These are phyloP conservation scores for Formicarius rufipectus DNA, from an alignment of 2,113 vertebrate species.

Conservation along the genomic window DNA sequence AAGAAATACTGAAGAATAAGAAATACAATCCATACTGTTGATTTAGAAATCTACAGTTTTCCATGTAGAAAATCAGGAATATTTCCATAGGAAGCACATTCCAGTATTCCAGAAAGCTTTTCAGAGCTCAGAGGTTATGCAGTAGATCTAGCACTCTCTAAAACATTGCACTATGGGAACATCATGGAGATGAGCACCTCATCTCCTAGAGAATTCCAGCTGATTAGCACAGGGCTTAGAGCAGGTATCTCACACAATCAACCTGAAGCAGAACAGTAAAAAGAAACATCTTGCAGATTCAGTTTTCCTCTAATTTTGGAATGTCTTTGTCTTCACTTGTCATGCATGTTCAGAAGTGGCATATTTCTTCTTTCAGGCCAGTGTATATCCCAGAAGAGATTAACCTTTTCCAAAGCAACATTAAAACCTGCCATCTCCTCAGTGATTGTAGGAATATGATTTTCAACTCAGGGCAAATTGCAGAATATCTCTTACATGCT, in stretches of 20 bases:
- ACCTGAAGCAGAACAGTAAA: neutral
- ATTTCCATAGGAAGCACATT: neutral
- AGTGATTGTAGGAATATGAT: neutral
- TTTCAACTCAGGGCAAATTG: neutral
- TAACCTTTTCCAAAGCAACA: neutral
- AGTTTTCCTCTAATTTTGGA: neutral
- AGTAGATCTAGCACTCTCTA: neutral
- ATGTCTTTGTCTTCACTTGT: neutral
- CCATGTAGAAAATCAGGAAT: neutral
- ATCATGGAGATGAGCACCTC: neutral
- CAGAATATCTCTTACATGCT: neutral
- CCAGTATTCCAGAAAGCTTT: neutral
- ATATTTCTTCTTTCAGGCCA: neutral
- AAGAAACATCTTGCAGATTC: neutral
- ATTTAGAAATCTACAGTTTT: neutral
- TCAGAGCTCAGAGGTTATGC: neutral
- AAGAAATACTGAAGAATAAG: no score
- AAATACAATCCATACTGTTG: neutral
- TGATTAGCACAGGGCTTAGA: neutral
- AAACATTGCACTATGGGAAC: neutral
- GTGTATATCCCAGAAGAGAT: neutral
- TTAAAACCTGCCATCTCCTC: neutral
- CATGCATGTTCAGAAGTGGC: fast-evolving
- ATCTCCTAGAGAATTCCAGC: neutral
- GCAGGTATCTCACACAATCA: neutral